Percentiles rank a stretch among this genome's conserved stretches.
Evolutionary conservation across 2,113 vertebrate genomes (phyloP).

Genomic region (Caretta caretta): DNA sequence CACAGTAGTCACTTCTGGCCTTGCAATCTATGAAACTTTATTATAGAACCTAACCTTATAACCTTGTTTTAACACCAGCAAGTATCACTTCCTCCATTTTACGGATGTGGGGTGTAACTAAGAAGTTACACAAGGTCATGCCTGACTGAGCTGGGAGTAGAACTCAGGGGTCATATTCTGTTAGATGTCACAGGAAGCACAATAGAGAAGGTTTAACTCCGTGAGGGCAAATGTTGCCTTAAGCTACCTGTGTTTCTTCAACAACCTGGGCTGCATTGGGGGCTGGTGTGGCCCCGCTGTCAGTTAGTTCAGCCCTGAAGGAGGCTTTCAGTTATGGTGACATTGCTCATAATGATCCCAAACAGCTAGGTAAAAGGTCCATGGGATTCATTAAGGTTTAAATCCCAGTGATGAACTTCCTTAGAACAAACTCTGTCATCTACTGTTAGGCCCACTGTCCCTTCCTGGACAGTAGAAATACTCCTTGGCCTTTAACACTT

Average conservation of each 20-base stretch:
- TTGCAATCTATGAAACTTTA: not conserved
- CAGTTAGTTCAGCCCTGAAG: not conserved
- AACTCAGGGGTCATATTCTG: not conserved
- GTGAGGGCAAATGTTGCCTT: not conserved
- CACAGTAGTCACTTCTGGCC: too few species aligned
- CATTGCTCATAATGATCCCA: not conserved
- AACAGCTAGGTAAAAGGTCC: not conserved
- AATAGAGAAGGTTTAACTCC: not conserved
- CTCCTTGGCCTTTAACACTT: not conserved
- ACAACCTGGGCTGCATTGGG: not conserved
- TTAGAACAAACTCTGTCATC: not conserved
- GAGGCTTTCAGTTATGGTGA: not conserved
- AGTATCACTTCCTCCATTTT: not conserved
- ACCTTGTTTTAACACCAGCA: not conserved
- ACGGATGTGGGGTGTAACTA: not conserved
- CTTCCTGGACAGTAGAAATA: not conserved
- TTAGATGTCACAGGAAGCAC: not conserved
- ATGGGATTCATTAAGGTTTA: not conserved
- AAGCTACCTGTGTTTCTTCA: not conserved
- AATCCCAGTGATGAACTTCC: not conserved
- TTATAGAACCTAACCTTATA: not conserved
- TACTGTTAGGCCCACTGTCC: not conserved
- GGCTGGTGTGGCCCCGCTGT: not conserved
- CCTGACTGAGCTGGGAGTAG: not conserved
- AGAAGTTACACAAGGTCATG: not conserved